Percentiles rank a stretch among this genome's conserved stretches.
phyloP scores from a whole-genome alignment of 64 coral and sea anemone species.

The Hydrozoanthus tunicans region DNA sequence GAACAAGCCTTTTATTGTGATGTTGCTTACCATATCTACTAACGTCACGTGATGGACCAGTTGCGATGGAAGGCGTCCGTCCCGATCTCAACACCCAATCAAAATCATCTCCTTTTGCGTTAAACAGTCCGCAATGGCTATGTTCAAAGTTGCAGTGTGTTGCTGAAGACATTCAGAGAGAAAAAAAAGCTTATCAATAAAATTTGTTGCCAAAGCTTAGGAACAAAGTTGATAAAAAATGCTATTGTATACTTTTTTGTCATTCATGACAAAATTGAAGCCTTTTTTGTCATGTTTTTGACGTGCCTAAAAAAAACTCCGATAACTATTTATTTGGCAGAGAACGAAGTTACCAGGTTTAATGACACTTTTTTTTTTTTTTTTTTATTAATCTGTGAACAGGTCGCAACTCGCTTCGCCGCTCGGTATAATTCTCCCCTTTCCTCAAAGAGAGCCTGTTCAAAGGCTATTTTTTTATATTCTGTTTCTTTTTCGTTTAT shows the following conservation, averaged over 20 bases:
- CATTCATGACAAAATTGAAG: too few relatives aligned
- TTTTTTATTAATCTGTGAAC: too few relatives aligned
- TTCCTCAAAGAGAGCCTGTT: too few relatives aligned
- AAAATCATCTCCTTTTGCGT: constrained; percentile 26
- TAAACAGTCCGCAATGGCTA: constrained; percentile 1
- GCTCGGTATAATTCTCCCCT: too few relatives aligned
- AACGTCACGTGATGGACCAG: constrained; percentile 1
- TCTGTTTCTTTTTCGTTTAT: not conserved
- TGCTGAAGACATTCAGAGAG: not conserved
- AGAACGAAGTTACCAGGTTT: too few relatives aligned
- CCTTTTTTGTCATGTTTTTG: too few relatives aligned
- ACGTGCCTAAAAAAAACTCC: too few relatives aligned
- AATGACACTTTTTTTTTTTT: too few relatives aligned
- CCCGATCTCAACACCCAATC: constrained; percentile 20
- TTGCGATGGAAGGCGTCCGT: constrained; percentile 1
- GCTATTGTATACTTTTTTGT: too few relatives aligned
- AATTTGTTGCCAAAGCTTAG: not conserved
- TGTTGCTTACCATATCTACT: not conserved
- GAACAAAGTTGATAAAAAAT: not conserved
- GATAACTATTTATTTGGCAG: too few relatives aligned
- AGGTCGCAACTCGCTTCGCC: too few relatives aligned
- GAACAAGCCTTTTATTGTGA: not conserved
- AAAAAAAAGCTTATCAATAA: not conserved
- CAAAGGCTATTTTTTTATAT: too few relatives aligned
- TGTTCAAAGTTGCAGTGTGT: constrained; percentile 42